Conservation (phyloP, 2,888 invertebrate genomes). For the Lasius fuliginosus region DNA sequence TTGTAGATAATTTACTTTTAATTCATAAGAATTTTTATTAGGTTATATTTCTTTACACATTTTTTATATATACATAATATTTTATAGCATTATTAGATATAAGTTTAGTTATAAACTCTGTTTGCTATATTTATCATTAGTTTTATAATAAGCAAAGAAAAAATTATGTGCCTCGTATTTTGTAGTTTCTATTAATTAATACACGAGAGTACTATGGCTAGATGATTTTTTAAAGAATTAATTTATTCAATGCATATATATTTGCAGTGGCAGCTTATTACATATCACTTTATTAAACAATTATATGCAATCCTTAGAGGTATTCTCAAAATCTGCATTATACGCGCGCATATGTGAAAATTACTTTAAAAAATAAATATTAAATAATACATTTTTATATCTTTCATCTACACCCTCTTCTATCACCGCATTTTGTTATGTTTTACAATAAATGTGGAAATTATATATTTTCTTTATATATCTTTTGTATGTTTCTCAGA, state of each 20-base stretch:
- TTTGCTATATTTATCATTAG: constrained; percentile 72
- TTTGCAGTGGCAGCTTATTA: constrained; percentile 80
- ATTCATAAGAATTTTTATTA: constrained; percentile 62
- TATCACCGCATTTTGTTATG: not conserved
- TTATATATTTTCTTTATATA: not conserved
- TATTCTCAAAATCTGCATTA: constrained; percentile 74
- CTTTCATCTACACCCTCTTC: not conserved
- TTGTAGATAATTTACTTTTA: constrained; percentile 76
- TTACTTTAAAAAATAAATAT: constrained; percentile 73
- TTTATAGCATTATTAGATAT: constrained; percentile 60
- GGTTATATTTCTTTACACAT: constrained; percentile 65
- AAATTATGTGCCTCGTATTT: constrained; percentile 78
- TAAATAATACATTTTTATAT: constrained; percentile 50
- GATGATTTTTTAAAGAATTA: constrained; percentile 71
- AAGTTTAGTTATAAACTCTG: constrained; percentile 62
- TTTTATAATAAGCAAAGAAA: constrained; percentile 66
- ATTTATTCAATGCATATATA: constrained; percentile 79
- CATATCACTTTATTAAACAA: constrained; percentile 73
- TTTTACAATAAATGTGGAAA: not conserved
- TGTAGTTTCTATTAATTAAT: constrained; percentile 73
- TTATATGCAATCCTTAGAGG: constrained; percentile 69
- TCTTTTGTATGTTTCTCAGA: not conserved
- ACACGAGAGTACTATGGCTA: constrained; percentile 63
- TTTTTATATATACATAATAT: constrained; percentile 67
- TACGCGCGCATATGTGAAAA: constrained; percentile 65